Percentiles rank a stretch among this genome's conserved stretches.
Conservation (phyloP, 2,797 vertebrate species). For the Melanotaenia maccullochi region DNA sequence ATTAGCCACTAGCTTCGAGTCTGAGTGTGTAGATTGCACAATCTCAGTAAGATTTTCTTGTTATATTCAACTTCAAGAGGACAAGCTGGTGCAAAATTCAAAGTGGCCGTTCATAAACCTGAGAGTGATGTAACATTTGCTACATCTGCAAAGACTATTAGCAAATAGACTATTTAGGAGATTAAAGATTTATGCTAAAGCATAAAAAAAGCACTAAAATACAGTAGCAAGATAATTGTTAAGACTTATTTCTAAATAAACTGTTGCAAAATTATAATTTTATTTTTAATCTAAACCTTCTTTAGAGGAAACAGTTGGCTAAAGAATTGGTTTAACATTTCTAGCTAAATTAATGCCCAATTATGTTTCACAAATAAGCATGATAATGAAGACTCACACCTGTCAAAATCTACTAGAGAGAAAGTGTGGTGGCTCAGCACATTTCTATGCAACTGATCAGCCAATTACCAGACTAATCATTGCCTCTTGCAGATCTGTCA, state of each 20-base stretch:
- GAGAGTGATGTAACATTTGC: not conserved
- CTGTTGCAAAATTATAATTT: not conserved
- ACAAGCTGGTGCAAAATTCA: not conserved
- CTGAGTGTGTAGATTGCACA: not conserved
- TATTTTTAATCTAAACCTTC: not conserved
- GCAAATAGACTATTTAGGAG: not conserved
- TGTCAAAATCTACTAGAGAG: slow-evolving; percentile 36
- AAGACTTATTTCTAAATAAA: not conserved
- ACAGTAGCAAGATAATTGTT: too few species aligned
- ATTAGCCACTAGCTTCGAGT: not conserved
- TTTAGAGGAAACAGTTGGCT: not conserved
- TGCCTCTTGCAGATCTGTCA: slow-evolving; percentile 66
- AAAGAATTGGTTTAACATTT: not conserved
- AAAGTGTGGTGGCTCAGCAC: slow-evolving; percentile 59
- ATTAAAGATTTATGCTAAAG: not conserved
- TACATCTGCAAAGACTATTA: not conserved
- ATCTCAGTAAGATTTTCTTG: not conserved
- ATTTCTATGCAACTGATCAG: slow-evolving; percentile 66
- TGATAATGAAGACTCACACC: slow-evolving; percentile 24
- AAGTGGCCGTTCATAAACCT: not conserved
- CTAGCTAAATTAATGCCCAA: not conserved
- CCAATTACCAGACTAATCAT: slow-evolving; percentile 75
- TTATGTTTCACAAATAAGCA: slow-evolving; percentile 20
- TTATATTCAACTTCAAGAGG: not conserved
- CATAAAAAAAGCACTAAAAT: too few species aligned